These are phyloP conservation scores for Neoniphon sammara DNA, from an alignment of 2,797 vertebrate genomes.

Conservation along the genomic window DNA sequence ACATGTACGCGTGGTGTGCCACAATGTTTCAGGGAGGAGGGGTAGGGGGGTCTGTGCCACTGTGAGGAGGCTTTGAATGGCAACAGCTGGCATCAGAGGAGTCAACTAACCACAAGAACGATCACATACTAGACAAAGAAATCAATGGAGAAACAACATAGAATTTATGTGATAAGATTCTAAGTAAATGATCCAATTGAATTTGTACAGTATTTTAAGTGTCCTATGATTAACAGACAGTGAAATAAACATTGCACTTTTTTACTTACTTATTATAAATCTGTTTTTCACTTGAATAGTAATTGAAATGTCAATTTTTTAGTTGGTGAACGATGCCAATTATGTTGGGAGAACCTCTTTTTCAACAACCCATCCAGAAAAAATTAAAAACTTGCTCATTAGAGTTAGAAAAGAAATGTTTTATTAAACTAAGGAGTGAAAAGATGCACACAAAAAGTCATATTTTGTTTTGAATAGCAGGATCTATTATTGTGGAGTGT, in stretches of 20 bases:
- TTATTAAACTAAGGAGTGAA: constrained; percentile 51
- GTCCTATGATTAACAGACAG: constrained; percentile 40
- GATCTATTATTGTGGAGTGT: constrained; percentile 89
- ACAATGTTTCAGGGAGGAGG: constrained; percentile 83
- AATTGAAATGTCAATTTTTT: not conserved
- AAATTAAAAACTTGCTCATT: constrained; percentile 37
- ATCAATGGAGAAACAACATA: constrained; percentile 86
- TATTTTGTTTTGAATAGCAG: constrained; percentile 92
- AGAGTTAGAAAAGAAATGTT: constrained; percentile 40
- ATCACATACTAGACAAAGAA: constrained; percentile 87
- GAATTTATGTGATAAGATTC: constrained; percentile 79
- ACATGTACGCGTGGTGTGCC: constrained; percentile 83
- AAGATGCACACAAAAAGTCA: constrained; percentile 81
- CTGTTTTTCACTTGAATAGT: not conserved
- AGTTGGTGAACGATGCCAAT: constrained; percentile 47
- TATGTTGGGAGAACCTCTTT: not conserved
- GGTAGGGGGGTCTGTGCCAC: constrained; percentile 76
- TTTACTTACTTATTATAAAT: not conserved
- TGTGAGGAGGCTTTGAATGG: constrained; percentile 85
- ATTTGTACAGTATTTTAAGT: constrained; percentile 47
- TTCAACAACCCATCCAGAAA: constrained; percentile 26
- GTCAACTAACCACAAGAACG: constrained; percentile 85
- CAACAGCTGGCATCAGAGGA: constrained; percentile 84
- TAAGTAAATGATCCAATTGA: constrained; percentile 69
- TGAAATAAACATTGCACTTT: constrained; percentile 16